Conservation (phyloP, 2,888 invertebrate genomes). For the Megamerina dolium region DNA sequence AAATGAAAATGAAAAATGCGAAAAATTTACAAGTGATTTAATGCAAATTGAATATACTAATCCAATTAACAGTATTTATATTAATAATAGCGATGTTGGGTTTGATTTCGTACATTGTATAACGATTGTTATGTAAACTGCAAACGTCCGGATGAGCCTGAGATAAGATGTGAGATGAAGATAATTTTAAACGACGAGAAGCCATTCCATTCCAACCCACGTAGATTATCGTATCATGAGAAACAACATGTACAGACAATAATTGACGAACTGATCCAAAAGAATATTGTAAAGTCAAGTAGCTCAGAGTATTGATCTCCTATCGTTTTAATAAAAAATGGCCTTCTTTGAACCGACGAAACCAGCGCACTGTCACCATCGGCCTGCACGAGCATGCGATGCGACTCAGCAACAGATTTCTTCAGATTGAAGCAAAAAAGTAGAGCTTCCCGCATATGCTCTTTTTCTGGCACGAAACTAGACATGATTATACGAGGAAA, state of each 20-base stretch:
- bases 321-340: too few relatives aligned
- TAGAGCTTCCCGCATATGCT: too few relatives aligned
- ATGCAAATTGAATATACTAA: slow-evolving; percentile 8
- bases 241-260: slow-evolving; percentile 10
- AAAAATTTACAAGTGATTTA: slow-evolving; percentile 2
- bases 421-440: too few relatives aligned
- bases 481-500: too few relatives aligned
- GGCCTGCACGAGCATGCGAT: too few relatives aligned
- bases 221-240: slow-evolving; percentile 12
- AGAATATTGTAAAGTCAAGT: slow-evolving; percentile 12
- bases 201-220: slow-evolving; percentile 15
- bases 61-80: too few relatives aligned
- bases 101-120: slow-evolving; percentile 6
- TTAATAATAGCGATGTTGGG: slow-evolving; percentile 7
- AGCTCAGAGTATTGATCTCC: slow-evolving; percentile 15
- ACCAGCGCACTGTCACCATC: too few relatives aligned
- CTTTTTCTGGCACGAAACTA: too few relatives aligned
- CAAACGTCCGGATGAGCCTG: slow-evolving; percentile 12
- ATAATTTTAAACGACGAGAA: slow-evolving; percentile 9
- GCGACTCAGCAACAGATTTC: too few relatives aligned
- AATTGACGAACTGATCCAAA: slow-evolving; percentile 10
- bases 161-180: slow-evolving; percentile 16
- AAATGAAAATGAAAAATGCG: background rate
- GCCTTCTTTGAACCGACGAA: too few relatives aligned
- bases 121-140: slow-evolving; percentile 11